Conservation (phyloP, 2,797 vertebrate genomes). For the Acridotheres tristis region DNA sequence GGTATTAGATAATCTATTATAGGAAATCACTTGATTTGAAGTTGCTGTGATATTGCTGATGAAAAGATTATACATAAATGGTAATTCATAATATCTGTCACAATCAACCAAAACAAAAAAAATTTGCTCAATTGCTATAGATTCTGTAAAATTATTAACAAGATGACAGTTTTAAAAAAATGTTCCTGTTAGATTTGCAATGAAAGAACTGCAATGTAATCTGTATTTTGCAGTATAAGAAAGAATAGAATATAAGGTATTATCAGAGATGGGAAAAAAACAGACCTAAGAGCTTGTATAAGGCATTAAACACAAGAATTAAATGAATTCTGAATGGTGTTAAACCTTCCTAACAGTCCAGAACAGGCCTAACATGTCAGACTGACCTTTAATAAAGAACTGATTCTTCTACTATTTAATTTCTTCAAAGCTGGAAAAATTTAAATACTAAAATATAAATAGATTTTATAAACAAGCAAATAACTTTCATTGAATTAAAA, state of each 20-base stretch:
- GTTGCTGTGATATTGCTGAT: not conserved
- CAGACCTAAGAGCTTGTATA: not conserved
- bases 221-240: not conserved
- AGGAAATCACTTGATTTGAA: not conserved
- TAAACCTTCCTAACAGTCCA: not conserved
- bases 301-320: not conserved
- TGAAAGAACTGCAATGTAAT: not conserved
- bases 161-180: not conserved
- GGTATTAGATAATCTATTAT: not conserved
- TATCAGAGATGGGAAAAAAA: not conserved
- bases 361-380: not conserved
- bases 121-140: not conserved
- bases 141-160: not conserved
- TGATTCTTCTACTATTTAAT: not conserved
- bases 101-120: not conserved
- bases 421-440: not conserved
- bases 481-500: not conserved
- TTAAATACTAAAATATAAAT: not conserved
- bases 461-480: not conserved
- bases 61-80: constrained; percentile 12
- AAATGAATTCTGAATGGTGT: not conserved
- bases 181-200: not conserved
- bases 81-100: constrained; percentile 10
- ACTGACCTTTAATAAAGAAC: not conserved
- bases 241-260: not conserved